Evolutionary conservation across 2,888 invertebrate species (phyloP).

Genomic region (Abrostola triplasia): DNA sequence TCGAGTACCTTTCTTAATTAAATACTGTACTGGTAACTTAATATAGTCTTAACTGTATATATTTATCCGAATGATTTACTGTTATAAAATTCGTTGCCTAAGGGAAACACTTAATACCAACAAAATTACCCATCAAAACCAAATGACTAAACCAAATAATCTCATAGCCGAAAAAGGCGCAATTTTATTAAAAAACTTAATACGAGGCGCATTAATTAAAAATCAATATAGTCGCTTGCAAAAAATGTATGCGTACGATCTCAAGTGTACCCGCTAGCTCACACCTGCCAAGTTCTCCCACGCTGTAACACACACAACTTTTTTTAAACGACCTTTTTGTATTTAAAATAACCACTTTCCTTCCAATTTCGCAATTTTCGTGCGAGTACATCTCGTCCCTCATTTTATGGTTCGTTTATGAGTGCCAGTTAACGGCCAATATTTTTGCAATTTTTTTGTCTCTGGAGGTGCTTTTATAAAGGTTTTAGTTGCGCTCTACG

Average conservation of each 20-base stretch:
- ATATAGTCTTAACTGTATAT: background rate
- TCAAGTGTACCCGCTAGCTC: conserved; percentile 64
- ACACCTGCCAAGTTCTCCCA: conserved; percentile 85
- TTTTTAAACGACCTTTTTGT: conserved; percentile 71
- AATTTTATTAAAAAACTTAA: conserved; percentile 53
- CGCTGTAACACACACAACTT: conserved; percentile 76
- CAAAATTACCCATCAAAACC: conserved; percentile 41
- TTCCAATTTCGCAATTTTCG: conserved; percentile 82
- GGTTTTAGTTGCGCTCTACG: background rate
- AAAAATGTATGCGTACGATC: conserved; percentile 64
- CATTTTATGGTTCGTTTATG: conserved; percentile 64
- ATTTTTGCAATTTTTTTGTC: conserved; percentile 28
- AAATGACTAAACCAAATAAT: conserved; percentile 45
- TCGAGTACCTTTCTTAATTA: no score
- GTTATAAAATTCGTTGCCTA: background rate
- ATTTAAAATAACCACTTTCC: conserved; percentile 83
- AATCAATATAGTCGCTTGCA: conserved; percentile 77
- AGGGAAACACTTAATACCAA: background rate
- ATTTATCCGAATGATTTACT: background rate
- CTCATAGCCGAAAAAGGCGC: conserved; percentile 40
- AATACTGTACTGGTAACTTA: no score
- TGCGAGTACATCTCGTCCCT: conserved; percentile 66
- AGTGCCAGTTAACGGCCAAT: conserved; percentile 45
- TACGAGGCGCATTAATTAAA: conserved; percentile 74
- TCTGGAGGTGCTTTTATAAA: background rate